A percentile compares a stretch with the other conserved stretches of the same genome.
These are phyloP conservation scores for Tadarida brasiliensis DNA, from an alignment of 2,797 vertebrate genomes.

Conservation along the genomic window DNA sequence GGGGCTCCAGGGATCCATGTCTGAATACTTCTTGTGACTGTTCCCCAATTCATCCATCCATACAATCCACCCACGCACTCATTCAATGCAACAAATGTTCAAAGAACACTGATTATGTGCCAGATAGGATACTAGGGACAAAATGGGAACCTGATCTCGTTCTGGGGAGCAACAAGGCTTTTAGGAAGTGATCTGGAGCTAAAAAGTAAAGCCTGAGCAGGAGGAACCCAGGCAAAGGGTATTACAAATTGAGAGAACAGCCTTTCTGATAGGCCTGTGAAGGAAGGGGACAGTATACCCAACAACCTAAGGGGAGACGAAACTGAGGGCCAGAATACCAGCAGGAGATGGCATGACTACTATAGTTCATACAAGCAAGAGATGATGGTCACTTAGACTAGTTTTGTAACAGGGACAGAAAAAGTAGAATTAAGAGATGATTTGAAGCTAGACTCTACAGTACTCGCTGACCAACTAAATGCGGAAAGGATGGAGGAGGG, in stretches of 20 bases:
- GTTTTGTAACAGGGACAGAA: background rate
- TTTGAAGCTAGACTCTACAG: background rate
- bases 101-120: constrained; percentile 23
- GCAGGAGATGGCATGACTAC: background rate
- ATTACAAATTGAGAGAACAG: background rate
- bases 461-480: background rate
- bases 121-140: background rate
- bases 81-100: constrained; percentile 16
- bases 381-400: background rate
- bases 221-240: background rate
- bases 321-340: background rate
- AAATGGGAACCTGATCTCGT: background rate
- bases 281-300: background rate
- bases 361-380: constrained; percentile 13
- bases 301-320: background rate
- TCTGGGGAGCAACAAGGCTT: constrained; percentile 17
- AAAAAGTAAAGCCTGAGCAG: background rate
- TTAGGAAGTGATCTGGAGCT: background rate
- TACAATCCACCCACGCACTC: background rate
- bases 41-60: constrained; percentile 18
- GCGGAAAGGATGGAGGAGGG: background rate
- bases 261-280: background rate
- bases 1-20: background rate
- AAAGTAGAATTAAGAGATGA: constrained; percentile 58
- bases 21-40: constrained; percentile 33